Percentiles rank a stretch among this genome's conserved stretches.
Evolutionary conservation across 1,140 invertebrate genomes (phyloP).

Genomic region (Gerris buenoi): DNA sequence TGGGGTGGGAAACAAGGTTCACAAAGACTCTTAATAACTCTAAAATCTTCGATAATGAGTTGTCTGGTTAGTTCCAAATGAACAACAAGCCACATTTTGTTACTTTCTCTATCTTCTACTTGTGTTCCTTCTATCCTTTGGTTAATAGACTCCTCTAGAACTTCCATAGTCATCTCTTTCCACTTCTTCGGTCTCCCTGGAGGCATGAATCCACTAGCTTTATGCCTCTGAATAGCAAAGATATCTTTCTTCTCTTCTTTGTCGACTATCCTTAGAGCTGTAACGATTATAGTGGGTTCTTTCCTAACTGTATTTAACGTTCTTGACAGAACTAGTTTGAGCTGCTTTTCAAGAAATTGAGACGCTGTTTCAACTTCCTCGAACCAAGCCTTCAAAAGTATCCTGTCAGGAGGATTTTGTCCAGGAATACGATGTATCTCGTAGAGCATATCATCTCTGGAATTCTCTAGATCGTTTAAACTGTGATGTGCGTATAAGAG

Average conservation of each 20-base stretch:
- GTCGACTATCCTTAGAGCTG: conserved; percentile 88
- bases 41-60: conserved; percentile 77
- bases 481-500: conserved; percentile 66
- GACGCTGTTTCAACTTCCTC: conserved; percentile 85
- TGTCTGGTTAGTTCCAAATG: conserved; percentile 49
- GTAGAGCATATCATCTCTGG: conserved; percentile 84
- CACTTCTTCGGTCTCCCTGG: conserved; percentile 86
- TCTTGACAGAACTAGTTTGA: conserved; percentile 73
- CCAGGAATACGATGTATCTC: conserved; percentile 88
- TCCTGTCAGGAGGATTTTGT: conserved; percentile 76
- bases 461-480: conserved; percentile 88
- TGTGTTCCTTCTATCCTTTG: conserved; percentile 79
- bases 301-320: conserved; percentile 87
- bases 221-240: conserved; percentile 58
- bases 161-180: conserved; percentile 70
- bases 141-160: conserved; percentile 67
- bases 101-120: conserved; percentile 73
- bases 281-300: conserved; percentile 91
- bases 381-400: conserved; percentile 87
- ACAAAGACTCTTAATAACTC: conserved; percentile 82
- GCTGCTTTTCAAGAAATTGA: conserved; percentile 75
- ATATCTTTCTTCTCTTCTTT: conserved; percentile 85
- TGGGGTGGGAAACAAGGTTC: conserved; percentile 90
- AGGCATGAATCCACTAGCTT: conserved; percentile 74
- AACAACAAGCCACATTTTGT: conserved; percentile 91